Evolutionary conservation across 2,113 vertebrate genomes (phyloP).

Genomic region (Prinia subflava): DNA sequence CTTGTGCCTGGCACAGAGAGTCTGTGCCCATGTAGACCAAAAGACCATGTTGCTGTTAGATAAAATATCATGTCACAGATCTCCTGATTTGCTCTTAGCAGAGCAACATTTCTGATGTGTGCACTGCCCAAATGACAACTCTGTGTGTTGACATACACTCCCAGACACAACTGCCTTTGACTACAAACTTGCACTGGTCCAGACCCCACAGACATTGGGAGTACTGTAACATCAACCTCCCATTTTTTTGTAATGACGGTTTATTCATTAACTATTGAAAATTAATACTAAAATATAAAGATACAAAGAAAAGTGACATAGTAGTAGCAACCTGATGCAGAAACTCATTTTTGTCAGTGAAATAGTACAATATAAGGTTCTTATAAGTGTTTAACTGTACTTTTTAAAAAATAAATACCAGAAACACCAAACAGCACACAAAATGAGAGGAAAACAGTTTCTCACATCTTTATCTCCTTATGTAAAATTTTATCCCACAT

Average conservation of each 20-base stretch:
- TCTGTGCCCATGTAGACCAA: not conserved
- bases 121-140: not conserved
- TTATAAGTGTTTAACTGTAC: not conserved
- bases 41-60: not conserved
- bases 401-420: not conserved
- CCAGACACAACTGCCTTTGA: not conserved
- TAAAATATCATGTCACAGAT: not conserved
- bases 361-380: not conserved
- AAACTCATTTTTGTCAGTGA: not conserved
- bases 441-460: not conserved
- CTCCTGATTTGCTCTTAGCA: not conserved
- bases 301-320: not conserved
- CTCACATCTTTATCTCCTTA: not conserved
- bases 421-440: not conserved
- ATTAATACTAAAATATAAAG: not conserved
- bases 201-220: not conserved
- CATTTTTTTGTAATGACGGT: not conserved
- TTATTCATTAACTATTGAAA: not conserved
- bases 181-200: not conserved
- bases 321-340: not conserved
- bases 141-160: not conserved
- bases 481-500: not conserved
- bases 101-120: not conserved
- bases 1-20: not conserved
- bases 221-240: not conserved